Evolutionary conservation across 53 echinoderm and acorn worm genomes (phyloP).

Genomic region (Henricia sp.): DNA sequence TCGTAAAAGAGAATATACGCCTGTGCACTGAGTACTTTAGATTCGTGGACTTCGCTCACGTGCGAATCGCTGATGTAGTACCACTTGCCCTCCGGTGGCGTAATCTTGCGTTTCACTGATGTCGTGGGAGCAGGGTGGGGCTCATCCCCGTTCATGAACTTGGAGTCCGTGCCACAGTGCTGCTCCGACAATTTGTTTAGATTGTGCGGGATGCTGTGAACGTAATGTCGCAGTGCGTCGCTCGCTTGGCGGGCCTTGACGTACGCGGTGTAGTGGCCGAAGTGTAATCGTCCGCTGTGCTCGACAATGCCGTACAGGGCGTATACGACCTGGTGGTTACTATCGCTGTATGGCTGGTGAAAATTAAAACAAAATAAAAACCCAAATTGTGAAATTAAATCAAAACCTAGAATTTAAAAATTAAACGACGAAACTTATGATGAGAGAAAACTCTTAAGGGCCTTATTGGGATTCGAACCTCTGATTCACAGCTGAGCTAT

Average conservation of each 20-base stretch:
- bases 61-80: conserved; percentile 97
- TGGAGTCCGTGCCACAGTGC: conserved; percentile 31
- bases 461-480: no score
- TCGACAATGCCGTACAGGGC: conserved; percentile 89
- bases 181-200: conserved; percentile 56
- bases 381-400: no score
- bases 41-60: conserved; percentile 85
- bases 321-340: conserved; percentile 83
- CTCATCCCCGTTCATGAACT: conserved; percentile 37
- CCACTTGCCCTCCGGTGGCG: conserved; percentile 87
- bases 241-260: conserved; percentile 88
- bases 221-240: conserved; percentile 72
- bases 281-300: conserved; percentile 95
- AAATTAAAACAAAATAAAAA: no score
- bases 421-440: no score
- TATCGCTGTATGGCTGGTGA: conserved; percentile 84
- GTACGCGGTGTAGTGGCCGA: conserved; percentile 98
- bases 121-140: conserved; percentile 26
- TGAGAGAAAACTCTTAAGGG: no score
- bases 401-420: no score
- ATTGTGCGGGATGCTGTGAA: conserved; percentile 73
- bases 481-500: no score
- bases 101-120: conserved; percentile 54
- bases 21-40: conserved; percentile 86
- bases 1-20: conserved; percentile 99